Percentiles rank a stretch among this genome's conserved stretches.
phyloP scores from a whole-genome alignment of 2,113 vertebrate species.

The Heloderma charlesbogerti region DNA sequence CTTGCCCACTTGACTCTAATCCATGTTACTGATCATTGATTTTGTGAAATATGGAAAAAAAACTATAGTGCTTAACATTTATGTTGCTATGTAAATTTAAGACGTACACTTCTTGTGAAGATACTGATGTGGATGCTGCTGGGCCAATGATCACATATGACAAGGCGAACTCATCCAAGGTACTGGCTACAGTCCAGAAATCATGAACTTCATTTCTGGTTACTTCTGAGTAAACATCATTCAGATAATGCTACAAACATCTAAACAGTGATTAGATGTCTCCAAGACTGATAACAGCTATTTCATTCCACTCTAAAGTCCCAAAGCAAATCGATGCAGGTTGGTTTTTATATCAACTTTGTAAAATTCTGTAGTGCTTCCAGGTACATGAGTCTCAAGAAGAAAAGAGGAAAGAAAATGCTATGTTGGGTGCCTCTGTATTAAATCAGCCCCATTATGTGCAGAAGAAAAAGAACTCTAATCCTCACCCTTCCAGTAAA shows the following conservation, averaged over 20 bases:
- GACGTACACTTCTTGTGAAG: too few relatives aligned
- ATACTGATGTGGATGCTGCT: too few relatives aligned
- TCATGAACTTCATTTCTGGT: neutral
- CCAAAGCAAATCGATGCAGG: fast-evolving
- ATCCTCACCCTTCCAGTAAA: neutral
- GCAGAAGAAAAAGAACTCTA: fast-evolving
- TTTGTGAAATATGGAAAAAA: neutral
- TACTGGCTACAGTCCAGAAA: neutral
- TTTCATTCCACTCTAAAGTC: neutral
- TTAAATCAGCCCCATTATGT: fast-evolving
- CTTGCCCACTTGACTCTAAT: neutral
- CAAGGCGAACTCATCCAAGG: neutral
- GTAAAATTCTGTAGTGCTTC: fast-evolving
- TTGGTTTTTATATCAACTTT: fast-evolving
- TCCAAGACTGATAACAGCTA: too few relatives aligned
- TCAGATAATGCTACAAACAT: too few relatives aligned
- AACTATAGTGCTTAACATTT: too few relatives aligned
- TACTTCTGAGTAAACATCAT: too few relatives aligned
- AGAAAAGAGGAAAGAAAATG: fast-evolving
- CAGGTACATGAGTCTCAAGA: fast-evolving
- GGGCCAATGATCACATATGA: neutral
- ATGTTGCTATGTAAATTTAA: too few relatives aligned
- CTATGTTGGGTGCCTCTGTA: fast-evolving
- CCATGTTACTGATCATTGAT: too few relatives aligned
- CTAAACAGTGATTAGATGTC: too few relatives aligned